Conservation (phyloP, 2,888 invertebrate genomes). For the Iphiclides podalirius region DNA sequence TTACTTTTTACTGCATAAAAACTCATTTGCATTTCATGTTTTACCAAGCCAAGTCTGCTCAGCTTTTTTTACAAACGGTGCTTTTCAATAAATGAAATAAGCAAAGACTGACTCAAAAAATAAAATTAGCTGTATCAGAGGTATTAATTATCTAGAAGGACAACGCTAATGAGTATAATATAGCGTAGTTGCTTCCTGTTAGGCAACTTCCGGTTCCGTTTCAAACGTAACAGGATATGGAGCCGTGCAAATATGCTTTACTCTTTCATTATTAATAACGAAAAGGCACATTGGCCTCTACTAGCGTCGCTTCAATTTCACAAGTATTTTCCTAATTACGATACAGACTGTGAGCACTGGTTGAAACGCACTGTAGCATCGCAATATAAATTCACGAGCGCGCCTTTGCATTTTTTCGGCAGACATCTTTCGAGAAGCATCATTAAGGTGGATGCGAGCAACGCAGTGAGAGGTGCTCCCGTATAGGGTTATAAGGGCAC, state of each 20-base stretch:
- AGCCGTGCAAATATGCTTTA: slow-evolving; percentile 30
- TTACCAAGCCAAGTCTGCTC: too few species aligned
- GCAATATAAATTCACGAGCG: slow-evolving; percentile 60
- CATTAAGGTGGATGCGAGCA: slow-evolving; percentile 65
- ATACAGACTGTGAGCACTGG: too few species aligned
- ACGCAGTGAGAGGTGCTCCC: slow-evolving; percentile 42
- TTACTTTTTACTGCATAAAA: too few species aligned
- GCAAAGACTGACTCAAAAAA: too few species aligned
- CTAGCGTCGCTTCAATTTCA: too few species aligned
- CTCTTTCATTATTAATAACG: slow-evolving; percentile 26
- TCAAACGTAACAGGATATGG: slow-evolving; percentile 6
- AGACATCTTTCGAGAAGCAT: slow-evolving; percentile 72
- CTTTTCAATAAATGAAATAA: too few species aligned
- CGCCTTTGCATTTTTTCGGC: slow-evolving; percentile 40
- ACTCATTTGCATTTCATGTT: too few species aligned
- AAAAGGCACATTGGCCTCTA: too few species aligned
- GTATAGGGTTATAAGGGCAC: slow-evolving; percentile 34
- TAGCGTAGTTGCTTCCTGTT: slow-evolving; percentile 16
- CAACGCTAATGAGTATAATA: slow-evolving; percentile 19
- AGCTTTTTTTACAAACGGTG: too few species aligned
- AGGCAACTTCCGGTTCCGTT: slow-evolving; percentile 17
- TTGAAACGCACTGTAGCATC: slow-evolving; percentile 43
- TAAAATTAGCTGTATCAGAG: too few species aligned
- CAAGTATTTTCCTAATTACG: too few species aligned
- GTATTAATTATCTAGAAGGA: slow-evolving; percentile 21